phyloP scores from a whole-genome alignment of 2,113 vertebrate species.

The Andinoacara biseriatus region DNA sequence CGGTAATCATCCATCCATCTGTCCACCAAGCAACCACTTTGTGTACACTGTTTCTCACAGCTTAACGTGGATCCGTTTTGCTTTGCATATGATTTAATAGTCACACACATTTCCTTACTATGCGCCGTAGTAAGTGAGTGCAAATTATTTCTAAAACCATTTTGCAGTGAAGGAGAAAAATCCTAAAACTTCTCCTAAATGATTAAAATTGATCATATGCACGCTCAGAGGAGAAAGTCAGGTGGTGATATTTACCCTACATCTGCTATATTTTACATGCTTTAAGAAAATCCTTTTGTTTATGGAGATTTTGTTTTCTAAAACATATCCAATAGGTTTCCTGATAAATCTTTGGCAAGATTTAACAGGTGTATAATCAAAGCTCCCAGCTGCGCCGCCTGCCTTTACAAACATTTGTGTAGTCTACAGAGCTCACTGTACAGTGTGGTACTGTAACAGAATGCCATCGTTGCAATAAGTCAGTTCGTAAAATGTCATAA shows the following conservation, averaged over 20 bases:
- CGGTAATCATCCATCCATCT: slow-evolving; percentile 70
- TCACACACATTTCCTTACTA: neutral
- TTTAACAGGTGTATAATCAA: neutral
- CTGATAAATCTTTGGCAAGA: neutral
- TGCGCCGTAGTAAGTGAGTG: neutral
- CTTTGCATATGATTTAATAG: slow-evolving; percentile 21
- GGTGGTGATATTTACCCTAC: neutral
- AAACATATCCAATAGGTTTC: neutral
- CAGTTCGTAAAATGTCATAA: no score
- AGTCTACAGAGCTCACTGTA: neutral
- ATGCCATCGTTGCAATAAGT: neutral
- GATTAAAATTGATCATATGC: neutral
- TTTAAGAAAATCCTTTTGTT: no score
- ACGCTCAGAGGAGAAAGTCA: neutral
- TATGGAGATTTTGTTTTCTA: neutral
- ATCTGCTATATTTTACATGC: no score
- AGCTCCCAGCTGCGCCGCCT: neutral
- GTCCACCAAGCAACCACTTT: slow-evolving; percentile 43
- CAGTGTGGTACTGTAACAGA: neutral
- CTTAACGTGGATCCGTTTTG: slow-evolving; percentile 42
- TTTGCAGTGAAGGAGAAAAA: neutral
- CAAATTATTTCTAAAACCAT: neutral
- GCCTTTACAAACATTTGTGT: neutral
- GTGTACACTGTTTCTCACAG: slow-evolving; percentile 14
- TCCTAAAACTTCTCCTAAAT: neutral